Percentiles rank a stretch among this genome's conserved stretches.
phyloP scores from a whole-genome alignment of 2,888 invertebrate species.

The Thelaira solivaga region DNA sequence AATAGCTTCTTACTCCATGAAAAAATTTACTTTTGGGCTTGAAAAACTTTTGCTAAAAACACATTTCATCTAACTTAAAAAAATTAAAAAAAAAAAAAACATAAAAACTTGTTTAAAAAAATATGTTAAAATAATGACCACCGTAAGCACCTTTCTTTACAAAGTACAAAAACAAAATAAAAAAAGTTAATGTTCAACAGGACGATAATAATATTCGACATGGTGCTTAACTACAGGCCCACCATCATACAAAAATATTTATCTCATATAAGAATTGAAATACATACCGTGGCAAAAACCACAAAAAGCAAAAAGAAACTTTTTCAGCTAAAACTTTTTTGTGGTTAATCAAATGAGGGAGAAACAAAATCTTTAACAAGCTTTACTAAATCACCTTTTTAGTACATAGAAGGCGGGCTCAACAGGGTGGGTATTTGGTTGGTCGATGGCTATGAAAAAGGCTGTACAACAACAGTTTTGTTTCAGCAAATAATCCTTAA shows the following conservation, averaged over 20 bases:
- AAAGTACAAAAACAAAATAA: background rate
- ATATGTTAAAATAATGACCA: slow-evolving; percentile 46
- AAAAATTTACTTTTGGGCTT: too few relatives aligned
- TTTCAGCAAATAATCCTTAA: slow-evolving; percentile 54
- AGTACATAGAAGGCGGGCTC: background rate
- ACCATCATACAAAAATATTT: background rate
- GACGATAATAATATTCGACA: slow-evolving; percentile 51
- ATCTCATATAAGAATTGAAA: background rate
- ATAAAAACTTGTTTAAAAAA: slow-evolving; percentile 2
- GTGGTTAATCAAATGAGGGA: slow-evolving; percentile 44
- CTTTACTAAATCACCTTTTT: slow-evolving; percentile 39
- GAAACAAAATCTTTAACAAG: slow-evolving; percentile 32
- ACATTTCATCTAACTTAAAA: too few relatives aligned
- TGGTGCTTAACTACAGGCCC: slow-evolving; percentile 3
- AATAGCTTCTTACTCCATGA: too few relatives aligned
- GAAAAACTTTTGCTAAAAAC: too few relatives aligned
- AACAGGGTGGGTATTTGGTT: background rate
- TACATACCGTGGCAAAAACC: background rate
- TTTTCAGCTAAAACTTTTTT: slow-evolving; percentile 23
- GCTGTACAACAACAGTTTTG: slow-evolving; percentile 19
- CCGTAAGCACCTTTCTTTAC: slow-evolving; percentile 25
- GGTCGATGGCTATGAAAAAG: background rate
- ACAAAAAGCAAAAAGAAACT: background rate
- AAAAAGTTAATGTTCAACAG: slow-evolving; percentile 54
- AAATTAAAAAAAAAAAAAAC: slow-evolving; percentile 13